Base-by-base conservation (phyloP, 2,888 invertebrate species). In the Drosophila anomalata region DNA sequence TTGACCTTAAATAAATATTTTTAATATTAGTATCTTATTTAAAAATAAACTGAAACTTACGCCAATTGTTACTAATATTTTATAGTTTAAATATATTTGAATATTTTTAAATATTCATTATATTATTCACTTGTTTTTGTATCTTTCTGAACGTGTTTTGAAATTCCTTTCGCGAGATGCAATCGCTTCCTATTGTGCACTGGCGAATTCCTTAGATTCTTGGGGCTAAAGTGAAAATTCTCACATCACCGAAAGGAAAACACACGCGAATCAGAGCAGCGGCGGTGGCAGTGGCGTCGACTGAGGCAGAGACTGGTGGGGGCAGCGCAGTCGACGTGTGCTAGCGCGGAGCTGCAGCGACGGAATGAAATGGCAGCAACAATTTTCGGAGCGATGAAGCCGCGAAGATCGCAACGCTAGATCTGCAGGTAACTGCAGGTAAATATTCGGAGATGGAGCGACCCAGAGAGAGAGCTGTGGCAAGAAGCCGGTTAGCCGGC, bases 401-500 rank as follows among this genome's bases (percentile, higher is more conserved):
- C 61, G 24, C 42, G 47, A 65, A 74, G 83, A 79, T 75, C 73
- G 69, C 56, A 50, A 42, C 31, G 39, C 58, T 69, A 67, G 71
- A 83, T 75, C 68, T 73, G 67, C 66, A 51, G 65, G 65, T 66
- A 75, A 75, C 48, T 58, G 74, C 82, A 76, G 59, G 78, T 67
- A 72, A 46, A n/a, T 58, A 58, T 24, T 8, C 22, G 24, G 11
- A 50, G 50, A 31, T 31, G 50, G 60, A 31, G 54, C 26, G 39
- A 26, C 48, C 31, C 31, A 63, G 33, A 22, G 46, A 22, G 63
- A 22, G 63, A 47, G 56, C 33, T 2, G 14, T 36, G 2, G n/a
- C n/a, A 36, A 36, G 60, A 66, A 73, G 80, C 80, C 79, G 80
- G 80, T 54, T 47, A 65, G 62, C 83, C 82, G 79, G 82, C 79